Evolutionary conservation across 2,113 vertebrate genomes (phyloP).

Genomic region (Silurus meridionalis): DNA sequence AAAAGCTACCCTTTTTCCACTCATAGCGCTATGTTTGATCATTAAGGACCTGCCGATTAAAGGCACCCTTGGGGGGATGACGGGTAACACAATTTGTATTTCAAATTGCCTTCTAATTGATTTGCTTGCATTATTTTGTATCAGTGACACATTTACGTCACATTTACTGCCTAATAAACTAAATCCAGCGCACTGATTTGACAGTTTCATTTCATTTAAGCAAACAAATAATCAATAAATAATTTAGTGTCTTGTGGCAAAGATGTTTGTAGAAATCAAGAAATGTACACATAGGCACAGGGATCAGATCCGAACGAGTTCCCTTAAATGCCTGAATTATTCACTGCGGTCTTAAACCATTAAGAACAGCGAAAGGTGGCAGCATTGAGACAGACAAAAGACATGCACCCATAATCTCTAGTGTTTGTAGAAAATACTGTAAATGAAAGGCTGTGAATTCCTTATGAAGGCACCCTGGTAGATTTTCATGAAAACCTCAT

Average conservation of each 20-base stretch:
- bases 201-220: not conserved
- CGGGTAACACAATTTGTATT: constrained; percentile 58
- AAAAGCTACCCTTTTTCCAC: not conserved
- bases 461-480: not conserved
- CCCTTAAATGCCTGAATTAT: not conserved
- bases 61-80: not conserved
- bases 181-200: not conserved
- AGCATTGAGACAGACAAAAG: not conserved
- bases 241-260: not conserved
- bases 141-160: constrained; percentile 49
- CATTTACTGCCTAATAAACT: not conserved
- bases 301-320: not conserved
- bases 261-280: not conserved
- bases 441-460: not conserved
- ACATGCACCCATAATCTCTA: not conserved
- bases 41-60: not conserved
- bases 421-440: not conserved
- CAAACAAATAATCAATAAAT: not conserved
- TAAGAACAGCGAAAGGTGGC: not conserved
- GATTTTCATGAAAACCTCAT: not conserved
- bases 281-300: not conserved
- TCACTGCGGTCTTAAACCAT: not conserved
- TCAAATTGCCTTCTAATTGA: constrained; percentile 75
- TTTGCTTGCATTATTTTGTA: constrained; percentile 68
- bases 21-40: not conserved